Conservation (phyloP, 2,797 vertebrate genomes). For the Rhabdophis nuchalis region DNA sequence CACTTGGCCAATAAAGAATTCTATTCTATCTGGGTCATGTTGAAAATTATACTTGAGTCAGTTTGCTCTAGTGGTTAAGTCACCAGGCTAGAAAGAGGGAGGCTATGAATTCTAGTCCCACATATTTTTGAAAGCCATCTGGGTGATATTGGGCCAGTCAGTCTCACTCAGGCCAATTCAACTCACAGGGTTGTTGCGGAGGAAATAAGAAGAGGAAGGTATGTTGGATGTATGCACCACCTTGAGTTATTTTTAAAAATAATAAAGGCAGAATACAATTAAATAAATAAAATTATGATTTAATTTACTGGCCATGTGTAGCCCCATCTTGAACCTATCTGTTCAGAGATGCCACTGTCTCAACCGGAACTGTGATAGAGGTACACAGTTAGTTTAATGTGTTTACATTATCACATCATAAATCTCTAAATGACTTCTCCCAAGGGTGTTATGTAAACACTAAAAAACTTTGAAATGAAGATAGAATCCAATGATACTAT, state of each 20-base stretch:
- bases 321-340: background rate
- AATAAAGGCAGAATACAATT: background rate
- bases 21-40: background rate
- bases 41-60: background rate
- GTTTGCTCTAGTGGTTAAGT: background rate
- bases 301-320: background rate
- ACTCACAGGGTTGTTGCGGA: background rate
- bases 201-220: background rate
- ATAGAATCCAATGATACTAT: background rate
- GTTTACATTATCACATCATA: background rate
- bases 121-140: background rate
- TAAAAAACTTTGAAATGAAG: background rate
- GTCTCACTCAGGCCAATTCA: background rate
- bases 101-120: background rate
- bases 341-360: background rate
- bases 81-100: background rate
- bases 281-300: background rate
- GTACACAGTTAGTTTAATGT: background rate
- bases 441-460: background rate
- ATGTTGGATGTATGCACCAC: background rate
- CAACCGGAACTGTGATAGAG: background rate
- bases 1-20: too few species aligned
- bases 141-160: background rate
- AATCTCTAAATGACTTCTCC: background rate
- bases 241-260: background rate